These are phyloP conservation scores for Dreissena rostriformis DNA, from an alignment of 1,140 invertebrate species.

Conservation along the genomic window DNA sequence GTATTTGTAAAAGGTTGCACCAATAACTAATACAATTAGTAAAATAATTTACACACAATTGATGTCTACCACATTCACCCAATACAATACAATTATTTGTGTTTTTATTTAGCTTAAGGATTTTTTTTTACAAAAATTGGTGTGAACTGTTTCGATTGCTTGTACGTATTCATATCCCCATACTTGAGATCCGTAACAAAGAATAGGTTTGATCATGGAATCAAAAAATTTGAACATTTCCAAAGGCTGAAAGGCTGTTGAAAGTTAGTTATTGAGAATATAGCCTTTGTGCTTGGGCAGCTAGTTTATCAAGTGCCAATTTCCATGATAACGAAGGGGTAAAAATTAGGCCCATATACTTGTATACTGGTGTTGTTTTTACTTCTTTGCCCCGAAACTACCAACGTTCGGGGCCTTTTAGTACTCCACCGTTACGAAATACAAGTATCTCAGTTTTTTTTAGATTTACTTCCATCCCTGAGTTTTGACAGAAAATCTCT, in stretches of 20 bases:
- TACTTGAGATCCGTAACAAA: constrained; percentile 14
- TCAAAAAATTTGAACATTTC: constrained; percentile 34
- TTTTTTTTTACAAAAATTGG: constrained; percentile 10
- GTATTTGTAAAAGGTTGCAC: constrained; percentile 40
- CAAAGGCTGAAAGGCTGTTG: background rate
- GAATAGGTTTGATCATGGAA: constrained; percentile 26
- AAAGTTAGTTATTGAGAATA: background rate
- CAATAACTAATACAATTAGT: constrained; percentile 38
- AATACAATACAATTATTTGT: background rate
- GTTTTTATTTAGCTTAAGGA: background rate
- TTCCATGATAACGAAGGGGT: constrained; percentile 16
- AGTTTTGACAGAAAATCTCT: constrained; percentile 8
- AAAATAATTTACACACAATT: constrained; percentile 6
- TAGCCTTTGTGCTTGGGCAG: constrained; percentile 15
- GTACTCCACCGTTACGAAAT: constrained; percentile 1
- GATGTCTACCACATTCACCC: constrained; percentile 25
- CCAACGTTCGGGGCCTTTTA: background rate
- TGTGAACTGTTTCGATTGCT: constrained; percentile 26
- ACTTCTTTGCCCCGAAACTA: background rate
- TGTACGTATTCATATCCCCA: constrained; percentile 23
- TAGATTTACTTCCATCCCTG: constrained; percentile 14
- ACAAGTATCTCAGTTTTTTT: background rate
- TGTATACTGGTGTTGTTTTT: background rate
- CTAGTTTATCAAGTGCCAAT: background rate
- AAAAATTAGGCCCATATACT: constrained; percentile 23